These are phyloP conservation scores for Yponomeuta cagnagella DNA, from an alignment of 2,888 invertebrate species.

Conservation along the genomic window DNA sequence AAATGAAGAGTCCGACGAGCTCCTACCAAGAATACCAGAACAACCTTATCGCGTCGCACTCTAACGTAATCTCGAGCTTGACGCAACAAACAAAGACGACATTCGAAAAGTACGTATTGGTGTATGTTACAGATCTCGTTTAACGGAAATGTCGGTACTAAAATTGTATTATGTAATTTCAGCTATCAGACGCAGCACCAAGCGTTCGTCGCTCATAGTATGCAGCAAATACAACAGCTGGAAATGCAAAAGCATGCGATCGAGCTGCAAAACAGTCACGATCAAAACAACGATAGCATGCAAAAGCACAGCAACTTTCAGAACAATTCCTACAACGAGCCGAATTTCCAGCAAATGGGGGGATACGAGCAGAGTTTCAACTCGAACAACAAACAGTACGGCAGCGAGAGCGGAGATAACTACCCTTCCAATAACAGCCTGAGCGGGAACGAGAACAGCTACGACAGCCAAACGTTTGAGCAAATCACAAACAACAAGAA, in stretches of 20 bases:
- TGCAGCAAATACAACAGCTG: slow-evolving; percentile 89
- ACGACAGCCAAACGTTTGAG: slow-evolving; percentile 64
- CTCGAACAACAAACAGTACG: slow-evolving; percentile 45
- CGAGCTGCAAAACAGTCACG: slow-evolving; percentile 66
- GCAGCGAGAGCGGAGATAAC: slow-evolving; percentile 63
- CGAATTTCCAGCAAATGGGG: slow-evolving; percentile 43
- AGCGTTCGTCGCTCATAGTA: slow-evolving; percentile 93
- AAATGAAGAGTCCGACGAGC: slow-evolving; percentile 89
- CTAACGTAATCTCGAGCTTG: slow-evolving; percentile 84
- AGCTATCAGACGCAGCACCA: slow-evolving; percentile 96
- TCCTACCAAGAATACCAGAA: slow-evolving; percentile 95
- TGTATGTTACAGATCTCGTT: slow-evolving; percentile 21
- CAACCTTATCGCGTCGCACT: slow-evolving; percentile 87
- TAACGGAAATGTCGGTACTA: background rate
- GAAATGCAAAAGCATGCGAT: slow-evolving; percentile 85
- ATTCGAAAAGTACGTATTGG: slow-evolving; percentile 80
- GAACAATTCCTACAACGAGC: slow-evolving; percentile 41
- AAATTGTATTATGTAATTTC: slow-evolving; percentile 27
- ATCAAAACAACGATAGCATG: slow-evolving; percentile 45
- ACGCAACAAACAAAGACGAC: slow-evolving; percentile 87
- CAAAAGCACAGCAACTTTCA: slow-evolving; percentile 45
- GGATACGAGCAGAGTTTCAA: slow-evolving; percentile 52
- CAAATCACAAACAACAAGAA: slow-evolving; percentile 26
- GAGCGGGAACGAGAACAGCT: slow-evolving; percentile 71
- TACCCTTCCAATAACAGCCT: slow-evolving; percentile 61